Evolutionary conservation across 1,140 invertebrate species (phyloP).

Genomic region (Drosophila micromelanica): DNA sequence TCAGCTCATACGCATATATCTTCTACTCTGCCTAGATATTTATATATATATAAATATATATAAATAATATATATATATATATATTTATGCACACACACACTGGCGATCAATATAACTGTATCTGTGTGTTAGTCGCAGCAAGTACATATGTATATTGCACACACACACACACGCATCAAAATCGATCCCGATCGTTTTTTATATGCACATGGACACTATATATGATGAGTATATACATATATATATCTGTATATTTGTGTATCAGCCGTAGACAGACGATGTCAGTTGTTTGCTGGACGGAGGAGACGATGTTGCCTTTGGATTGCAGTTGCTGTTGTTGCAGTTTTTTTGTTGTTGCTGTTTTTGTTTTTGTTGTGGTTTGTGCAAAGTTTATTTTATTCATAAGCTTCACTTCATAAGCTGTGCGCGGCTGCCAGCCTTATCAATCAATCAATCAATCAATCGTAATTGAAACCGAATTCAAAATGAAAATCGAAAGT

Average conservation of each 20-base stretch:
- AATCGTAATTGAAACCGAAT: constrained; percentile 5
- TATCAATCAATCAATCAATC: constrained; percentile 16
- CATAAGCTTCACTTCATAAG: constrained; percentile 31
- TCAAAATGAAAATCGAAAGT: constrained; percentile 57
- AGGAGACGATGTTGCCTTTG: constrained; percentile 20
- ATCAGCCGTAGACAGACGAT: constrained; percentile 62
- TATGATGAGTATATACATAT: constrained; percentile 28
- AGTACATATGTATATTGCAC: constrained; percentile 42
- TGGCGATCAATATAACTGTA: background rate
- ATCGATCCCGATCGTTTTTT: constrained; percentile 62
- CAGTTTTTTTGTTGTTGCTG: constrained; percentile 11
- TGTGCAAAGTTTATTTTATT: constrained; percentile 48
- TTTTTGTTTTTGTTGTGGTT: background rate
- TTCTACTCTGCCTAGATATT: constrained; percentile 72
- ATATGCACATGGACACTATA: constrained; percentile 13
- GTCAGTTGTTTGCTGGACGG: constrained; percentile 60
- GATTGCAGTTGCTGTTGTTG: constrained; percentile 22
- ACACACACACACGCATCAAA: constrained; percentile 56
- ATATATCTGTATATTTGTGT: constrained; percentile 43
- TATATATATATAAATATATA: constrained; percentile 43
- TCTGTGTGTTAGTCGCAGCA: constrained; percentile 58
- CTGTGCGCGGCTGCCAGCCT: constrained; percentile 3
- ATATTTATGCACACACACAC: constrained; percentile 10
- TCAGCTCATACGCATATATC: constrained; percentile 79
- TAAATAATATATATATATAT: constrained; percentile 24